Percentiles rank a stretch among this genome's conserved stretches.
Conservation (phyloP, 1,140 invertebrate genomes). For the Helicoverpa zea region DNA sequence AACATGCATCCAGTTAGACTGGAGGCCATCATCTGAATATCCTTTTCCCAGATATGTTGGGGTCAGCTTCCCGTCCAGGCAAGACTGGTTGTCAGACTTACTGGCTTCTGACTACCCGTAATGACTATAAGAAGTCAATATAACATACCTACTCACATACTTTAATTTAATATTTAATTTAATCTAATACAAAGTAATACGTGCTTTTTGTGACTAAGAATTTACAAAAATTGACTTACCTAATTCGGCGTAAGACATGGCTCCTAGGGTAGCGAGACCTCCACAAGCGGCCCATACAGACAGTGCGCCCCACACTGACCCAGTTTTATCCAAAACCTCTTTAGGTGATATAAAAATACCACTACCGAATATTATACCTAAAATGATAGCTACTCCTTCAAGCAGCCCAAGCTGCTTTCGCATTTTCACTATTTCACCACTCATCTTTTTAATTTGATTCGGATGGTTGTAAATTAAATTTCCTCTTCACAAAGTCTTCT, state of each 20-base stretch:
- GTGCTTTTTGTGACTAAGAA: no score
- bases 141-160: no score
- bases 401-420: conserved; percentile 94
- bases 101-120: no score
- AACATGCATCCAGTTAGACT: no score
- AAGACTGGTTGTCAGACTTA: no score
- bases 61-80: no score
- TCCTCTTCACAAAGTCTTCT: not conserved
- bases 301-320: conserved; percentile 95
- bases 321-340: conserved; percentile 95
- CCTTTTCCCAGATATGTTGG: no score
- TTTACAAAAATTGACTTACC: conserved; percentile 87
- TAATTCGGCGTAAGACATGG: conserved; percentile 98
- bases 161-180: no score
- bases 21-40: no score
- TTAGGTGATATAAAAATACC: conserved; percentile 99
- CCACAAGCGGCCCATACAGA: conserved; percentile 97
- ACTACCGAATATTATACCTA: conserved; percentile 96
- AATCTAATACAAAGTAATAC: no score
- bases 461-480: not conserved
- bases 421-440: conserved; percentile 89
- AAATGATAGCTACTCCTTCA: conserved; percentile 95
- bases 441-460: conserved; percentile 64
- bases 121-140: no score
- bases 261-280: conserved; percentile 94